phyloP scores from a whole-genome alignment of 2,797 vertebrate species.

The Agapornis canus region DNA sequence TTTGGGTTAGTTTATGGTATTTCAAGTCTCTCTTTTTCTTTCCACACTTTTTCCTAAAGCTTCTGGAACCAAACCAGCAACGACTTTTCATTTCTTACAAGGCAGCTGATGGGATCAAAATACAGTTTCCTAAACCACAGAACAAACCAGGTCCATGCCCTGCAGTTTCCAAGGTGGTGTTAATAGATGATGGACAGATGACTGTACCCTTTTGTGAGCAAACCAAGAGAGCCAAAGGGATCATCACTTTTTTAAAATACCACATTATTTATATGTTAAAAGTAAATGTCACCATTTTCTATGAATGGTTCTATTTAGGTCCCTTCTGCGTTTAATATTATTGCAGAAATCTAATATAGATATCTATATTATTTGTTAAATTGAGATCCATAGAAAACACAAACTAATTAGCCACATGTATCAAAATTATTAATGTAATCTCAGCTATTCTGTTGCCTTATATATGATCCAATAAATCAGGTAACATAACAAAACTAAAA shows the following conservation, averaged over 20 bases:
- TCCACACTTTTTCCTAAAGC: not conserved
- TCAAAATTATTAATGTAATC: conserved; percentile 72
- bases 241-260: not conserved
- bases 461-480: conserved; percentile 70
- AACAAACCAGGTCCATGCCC: not conserved
- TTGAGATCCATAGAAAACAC: conserved; percentile 41
- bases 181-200: conserved; percentile 9
- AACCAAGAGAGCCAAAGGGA: not conserved
- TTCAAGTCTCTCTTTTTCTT: not conserved
- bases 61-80: not conserved
- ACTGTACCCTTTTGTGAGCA: conserved; percentile 34
- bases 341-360: conserved; percentile 16
- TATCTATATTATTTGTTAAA: not conserved
- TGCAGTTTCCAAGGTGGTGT: not conserved
- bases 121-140: not conserved
- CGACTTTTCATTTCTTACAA: not conserved
- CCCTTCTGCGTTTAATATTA: not conserved
- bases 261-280: not conserved
- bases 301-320: not conserved
- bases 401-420: conserved; percentile 72
- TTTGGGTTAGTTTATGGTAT: not conserved
- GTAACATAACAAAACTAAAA: conserved; percentile 52
- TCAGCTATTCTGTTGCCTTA: conserved; percentile 58
- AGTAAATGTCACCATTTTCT: not conserved
- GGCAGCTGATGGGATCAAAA: conserved; percentile 18